phyloP scores from a whole-genome alignment of 2,113 vertebrate genomes.

The Trogon surrucura region DNA sequence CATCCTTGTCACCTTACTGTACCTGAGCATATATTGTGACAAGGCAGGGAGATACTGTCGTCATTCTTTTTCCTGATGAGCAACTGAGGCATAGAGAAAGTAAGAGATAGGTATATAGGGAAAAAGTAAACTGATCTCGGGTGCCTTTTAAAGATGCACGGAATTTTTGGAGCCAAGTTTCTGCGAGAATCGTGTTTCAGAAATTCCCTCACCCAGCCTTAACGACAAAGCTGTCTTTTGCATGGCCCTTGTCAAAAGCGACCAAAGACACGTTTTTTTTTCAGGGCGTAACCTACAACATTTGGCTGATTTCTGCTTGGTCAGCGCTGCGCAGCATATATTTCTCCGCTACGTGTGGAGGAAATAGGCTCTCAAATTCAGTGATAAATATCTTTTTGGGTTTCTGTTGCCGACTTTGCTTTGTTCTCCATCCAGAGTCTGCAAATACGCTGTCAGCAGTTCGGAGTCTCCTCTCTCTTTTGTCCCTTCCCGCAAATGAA shows the following conservation, averaged over 20 bases:
- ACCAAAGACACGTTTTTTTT: neutral
- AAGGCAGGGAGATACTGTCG: neutral
- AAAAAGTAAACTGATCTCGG: neutral
- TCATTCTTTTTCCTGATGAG: neutral
- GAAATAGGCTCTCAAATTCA: neutral
- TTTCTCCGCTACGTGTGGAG: neutral
- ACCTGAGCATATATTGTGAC: neutral
- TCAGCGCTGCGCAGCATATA: neutral
- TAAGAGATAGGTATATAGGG: neutral
- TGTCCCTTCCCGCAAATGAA: neutral
- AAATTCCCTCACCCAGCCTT: neutral
- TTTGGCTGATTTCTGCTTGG: too few relatives aligned
- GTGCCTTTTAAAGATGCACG: neutral
- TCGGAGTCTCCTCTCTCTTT: constrained; percentile 73
- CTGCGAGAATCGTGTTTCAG: neutral
- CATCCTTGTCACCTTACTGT: neutral
- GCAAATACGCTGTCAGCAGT: neutral
- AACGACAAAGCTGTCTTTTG: neutral
- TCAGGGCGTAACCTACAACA: neutral
- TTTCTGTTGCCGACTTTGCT: neutral
- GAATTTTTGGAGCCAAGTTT: neutral
- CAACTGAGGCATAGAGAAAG: neutral
- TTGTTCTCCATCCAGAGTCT: neutral
- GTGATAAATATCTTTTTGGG: neutral
- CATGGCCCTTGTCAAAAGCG: neutral